Percentiles rank a stretch among this genome's conserved stretches.
Conservation (phyloP, 2,113 vertebrate species). For the Toxotes jaculatrix region DNA sequence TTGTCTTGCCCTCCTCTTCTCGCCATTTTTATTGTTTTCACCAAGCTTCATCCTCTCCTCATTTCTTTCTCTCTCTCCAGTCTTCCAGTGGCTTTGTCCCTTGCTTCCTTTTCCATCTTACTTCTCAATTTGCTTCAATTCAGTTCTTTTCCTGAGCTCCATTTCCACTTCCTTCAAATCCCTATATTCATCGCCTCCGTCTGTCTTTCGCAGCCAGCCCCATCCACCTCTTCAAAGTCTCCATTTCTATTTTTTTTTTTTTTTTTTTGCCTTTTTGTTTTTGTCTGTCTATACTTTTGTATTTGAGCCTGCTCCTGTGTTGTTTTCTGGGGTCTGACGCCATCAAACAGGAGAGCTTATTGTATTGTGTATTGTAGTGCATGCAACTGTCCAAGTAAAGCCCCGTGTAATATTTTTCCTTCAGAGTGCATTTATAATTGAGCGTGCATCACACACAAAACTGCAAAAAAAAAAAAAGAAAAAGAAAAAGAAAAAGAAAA, state of each 20-base stretch:
- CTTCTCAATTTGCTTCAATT: slow-evolving; percentile 32
- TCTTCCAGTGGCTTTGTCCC: slow-evolving; percentile 26
- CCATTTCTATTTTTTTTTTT: not conserved
- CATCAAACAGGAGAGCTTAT: not conserved
- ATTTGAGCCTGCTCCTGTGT: not conserved
- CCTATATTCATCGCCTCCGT: not conserved
- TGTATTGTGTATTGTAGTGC: not conserved
- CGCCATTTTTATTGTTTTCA: slow-evolving; percentile 5
- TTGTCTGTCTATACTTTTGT: not conserved
- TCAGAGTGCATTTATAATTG: not conserved
- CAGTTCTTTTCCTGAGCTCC: slow-evolving; percentile 1
- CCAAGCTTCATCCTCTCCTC: slow-evolving; percentile 9
- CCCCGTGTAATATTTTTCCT: not conserved
- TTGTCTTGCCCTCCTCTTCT: slow-evolving; percentile 1
- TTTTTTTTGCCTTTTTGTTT: not conserved
- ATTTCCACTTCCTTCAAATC: slow-evolving; percentile 38
- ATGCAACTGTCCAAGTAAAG: not conserved
- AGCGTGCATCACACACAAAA: too few species aligned
- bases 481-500: too few species aligned
- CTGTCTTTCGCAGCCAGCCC: slow-evolving; percentile 5
- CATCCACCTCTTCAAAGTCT: slow-evolving; percentile 13
- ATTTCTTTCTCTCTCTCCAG: not conserved
- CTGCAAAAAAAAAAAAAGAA: too few species aligned
- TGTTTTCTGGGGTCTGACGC: slow-evolving; percentile 11
- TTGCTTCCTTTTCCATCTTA: slow-evolving; percentile 9